Evolutionary conservation across 2,888 invertebrate genomes (phyloP), one percentile per base, ranked within the genome.

Genomic region (Eupithecia vulgata): DNA sequence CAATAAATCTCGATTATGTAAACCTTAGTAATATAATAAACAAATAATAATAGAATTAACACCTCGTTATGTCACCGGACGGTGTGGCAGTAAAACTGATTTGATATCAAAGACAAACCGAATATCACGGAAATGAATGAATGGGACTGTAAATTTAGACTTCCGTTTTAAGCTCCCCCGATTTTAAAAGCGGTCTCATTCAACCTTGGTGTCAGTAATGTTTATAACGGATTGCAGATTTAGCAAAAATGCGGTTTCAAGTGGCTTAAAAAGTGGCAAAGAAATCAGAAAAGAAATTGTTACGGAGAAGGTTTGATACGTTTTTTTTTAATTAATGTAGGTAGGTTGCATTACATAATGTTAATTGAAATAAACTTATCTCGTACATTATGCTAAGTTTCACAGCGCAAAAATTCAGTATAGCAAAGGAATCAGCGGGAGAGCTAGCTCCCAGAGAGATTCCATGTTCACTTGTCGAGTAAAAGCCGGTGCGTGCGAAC

Each of bases 391-490:
- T 80, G 84, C 82, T 81, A 84, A 83, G 80, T 85, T 81, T 83
- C 82, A 81, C 84, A 83, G 80, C 84, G 83, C 82, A 83, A 85
- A 84, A 86, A 85, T 79, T 76, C 83, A 61, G 81, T 80, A 81
- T 83, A 80, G 77, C 78, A 77, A 78, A 79, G 79, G 81, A 75
- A 81, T 81, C 67, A 65, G 75, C 76, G 84, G 88, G 89, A 89
- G 77, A 82, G 83, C 40, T 65, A 65, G 35, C 81, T 85, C 84
- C 83, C 83, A 30, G 30, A 30, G 30, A 30, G 83, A 83, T 79
- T 71, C 67, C 57, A 65, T 61, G 71, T 62, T 80, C 92, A 92
- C 86, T 92, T 88, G 88, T 85, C 86, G 84, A 84, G 81, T 82
- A 83, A 85, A 82, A 82, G 85, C 81, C 84, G 84, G 73, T 74